phyloP scores from a whole-genome alignment of 2,888 invertebrate species.

The Caenorhabditis sp. region DNA sequence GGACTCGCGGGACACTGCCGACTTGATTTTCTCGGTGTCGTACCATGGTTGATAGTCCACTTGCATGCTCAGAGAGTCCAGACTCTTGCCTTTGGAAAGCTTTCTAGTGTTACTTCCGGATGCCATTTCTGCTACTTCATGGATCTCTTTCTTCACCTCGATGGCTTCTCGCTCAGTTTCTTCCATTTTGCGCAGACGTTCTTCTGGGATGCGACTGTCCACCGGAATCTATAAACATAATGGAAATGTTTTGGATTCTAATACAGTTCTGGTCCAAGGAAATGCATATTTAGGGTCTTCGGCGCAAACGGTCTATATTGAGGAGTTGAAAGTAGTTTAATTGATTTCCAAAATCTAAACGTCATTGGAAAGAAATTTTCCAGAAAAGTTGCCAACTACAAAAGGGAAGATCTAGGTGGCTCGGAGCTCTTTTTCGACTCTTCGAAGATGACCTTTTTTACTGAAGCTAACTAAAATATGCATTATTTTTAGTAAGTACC shows the following conservation, averaged over 20 bases:
- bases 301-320: no score
- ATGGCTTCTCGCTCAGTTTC: slow-evolving; percentile 76
- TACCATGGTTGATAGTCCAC: slow-evolving; percentile 69
- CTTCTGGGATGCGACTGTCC: slow-evolving; percentile 76
- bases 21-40: slow-evolving; percentile 64
- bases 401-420: no score
- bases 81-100: slow-evolving; percentile 70
- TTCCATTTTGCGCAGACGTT: slow-evolving; percentile 73
- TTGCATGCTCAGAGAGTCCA: slow-evolving; percentile 70
- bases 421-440: no score
- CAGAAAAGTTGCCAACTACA: no score
- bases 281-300: no score
- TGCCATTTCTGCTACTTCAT: slow-evolving; percentile 57
- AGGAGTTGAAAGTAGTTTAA: no score
- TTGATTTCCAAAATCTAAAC: no score
- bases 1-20: slow-evolving; percentile 66
- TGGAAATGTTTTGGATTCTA: neutral
- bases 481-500: no score
- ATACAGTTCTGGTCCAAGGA: neutral
- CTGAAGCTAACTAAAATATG: no score
- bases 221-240: slow-evolving; percentile 70
- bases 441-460: no score
- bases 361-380: no score
- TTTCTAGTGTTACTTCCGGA: slow-evolving; percentile 28
- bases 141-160: slow-evolving; percentile 65